Conservation (phyloP, 2,797 vertebrate species). For the Pangasius macronema region DNA sequence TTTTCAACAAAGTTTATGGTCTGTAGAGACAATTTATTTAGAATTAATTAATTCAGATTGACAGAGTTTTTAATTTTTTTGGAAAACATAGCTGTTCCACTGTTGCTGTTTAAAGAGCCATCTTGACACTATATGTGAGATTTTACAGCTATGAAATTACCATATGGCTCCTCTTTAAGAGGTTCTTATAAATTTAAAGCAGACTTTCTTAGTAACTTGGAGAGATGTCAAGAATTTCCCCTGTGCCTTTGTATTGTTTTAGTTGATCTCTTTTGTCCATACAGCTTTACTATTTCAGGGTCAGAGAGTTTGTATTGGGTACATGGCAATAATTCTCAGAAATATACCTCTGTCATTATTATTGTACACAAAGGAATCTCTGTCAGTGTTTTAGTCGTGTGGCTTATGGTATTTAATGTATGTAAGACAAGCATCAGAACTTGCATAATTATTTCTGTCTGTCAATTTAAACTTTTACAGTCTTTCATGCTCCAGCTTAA, state of each 20-base stretch:
- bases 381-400: background rate
- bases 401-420: background rate
- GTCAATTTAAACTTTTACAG: background rate
- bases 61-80: background rate
- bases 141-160: constrained; percentile 17
- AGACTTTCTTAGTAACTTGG: constrained; percentile 21
- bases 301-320: background rate
- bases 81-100: background rate
- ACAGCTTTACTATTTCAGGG: background rate
- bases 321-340: background rate
- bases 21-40: background rate
- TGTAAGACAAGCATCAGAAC: background rate
- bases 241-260: background rate
- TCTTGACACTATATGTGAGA: constrained; percentile 31
- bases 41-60: background rate
- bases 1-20: background rate
- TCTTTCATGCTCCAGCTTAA: background rate
- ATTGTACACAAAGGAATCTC: background rate
- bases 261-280: background rate
- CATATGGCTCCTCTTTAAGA: constrained; percentile 35
- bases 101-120: background rate
- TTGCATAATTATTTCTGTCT: constrained; percentile 1
- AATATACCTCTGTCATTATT: background rate
- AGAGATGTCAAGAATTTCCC: constrained; percentile 9
- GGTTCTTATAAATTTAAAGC: constrained; percentile 3